Conservation (phyloP, 2,888 invertebrate species). For the Drosophila antonietae region DNA sequence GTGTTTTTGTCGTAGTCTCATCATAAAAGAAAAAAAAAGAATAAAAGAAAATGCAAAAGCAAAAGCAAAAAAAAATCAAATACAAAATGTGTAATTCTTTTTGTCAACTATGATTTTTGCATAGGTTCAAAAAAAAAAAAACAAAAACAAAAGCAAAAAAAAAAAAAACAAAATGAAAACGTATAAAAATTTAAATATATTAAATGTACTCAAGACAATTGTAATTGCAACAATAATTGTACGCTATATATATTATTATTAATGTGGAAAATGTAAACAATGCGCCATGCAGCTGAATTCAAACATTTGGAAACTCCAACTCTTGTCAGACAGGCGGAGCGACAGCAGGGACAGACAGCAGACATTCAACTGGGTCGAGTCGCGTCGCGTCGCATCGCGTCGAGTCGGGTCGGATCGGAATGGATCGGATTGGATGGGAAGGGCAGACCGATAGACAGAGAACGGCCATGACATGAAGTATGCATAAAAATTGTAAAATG, state of each 20-base stretch:
- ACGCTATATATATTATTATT: constrained; percentile 82
- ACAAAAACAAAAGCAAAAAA: too few species aligned
- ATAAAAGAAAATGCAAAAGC: constrained; percentile 25
- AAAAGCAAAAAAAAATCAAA: constrained; percentile 25
- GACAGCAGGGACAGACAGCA: constrained; percentile 13
- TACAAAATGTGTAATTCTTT: constrained; percentile 68
- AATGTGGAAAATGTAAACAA: constrained; percentile 56
- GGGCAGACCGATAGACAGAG: neutral
- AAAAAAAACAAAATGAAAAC: too few species aligned
- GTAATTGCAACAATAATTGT: constrained; percentile 84
- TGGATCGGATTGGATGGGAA: neutral
- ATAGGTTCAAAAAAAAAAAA: constrained; percentile 54
- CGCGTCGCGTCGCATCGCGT: neutral
- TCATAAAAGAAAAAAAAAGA: constrained; percentile 59
- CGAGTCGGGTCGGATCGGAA: neutral
- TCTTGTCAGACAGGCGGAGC: constrained; percentile 6
- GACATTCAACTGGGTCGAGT: neutral
- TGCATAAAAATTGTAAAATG: constrained; percentile 76
- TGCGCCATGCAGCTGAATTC: constrained; percentile 41
- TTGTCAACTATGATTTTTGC: constrained; percentile 76
- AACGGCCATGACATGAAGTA: constrained; percentile 38
- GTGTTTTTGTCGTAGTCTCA: constrained; percentile 81
- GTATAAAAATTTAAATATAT: constrained; percentile 70
- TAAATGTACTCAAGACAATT: constrained; percentile 84
- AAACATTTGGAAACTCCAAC: constrained; percentile 22